Conservation (phyloP, 2,797 vertebrate genomes). For the Macropodus opercularis region DNA sequence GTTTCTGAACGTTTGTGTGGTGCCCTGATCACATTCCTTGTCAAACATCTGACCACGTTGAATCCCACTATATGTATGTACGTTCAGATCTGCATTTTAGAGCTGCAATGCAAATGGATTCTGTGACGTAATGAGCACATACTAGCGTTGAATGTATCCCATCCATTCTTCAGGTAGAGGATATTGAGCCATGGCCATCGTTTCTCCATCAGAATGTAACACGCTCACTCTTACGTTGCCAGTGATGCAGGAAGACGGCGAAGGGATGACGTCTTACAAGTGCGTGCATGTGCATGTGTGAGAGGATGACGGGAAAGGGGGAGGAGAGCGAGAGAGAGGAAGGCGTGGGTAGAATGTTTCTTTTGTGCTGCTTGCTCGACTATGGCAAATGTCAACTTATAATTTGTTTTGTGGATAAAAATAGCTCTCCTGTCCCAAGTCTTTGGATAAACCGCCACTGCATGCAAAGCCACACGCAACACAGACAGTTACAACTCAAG, state of each 20-base stretch:
- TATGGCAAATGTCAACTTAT: slow-evolving; percentile 37
- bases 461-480: slow-evolving; percentile 37
- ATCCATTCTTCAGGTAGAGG: slow-evolving; percentile 79
- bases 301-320: slow-evolving; percentile 25
- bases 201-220: slow-evolving; percentile 76
- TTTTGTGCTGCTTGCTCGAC: slow-evolving; percentile 46
- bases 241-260: slow-evolving; percentile 5
- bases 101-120: slow-evolving; percentile 47
- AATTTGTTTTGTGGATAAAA: slow-evolving; percentile 48
- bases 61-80: slow-evolving; percentile 26
- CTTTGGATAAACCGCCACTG: slow-evolving; percentile 48
- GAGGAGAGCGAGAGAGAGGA: slow-evolving; percentile 19
- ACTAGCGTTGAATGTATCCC: slow-evolving; percentile 77
- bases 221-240: slow-evolving; percentile 23
- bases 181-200: slow-evolving; percentile 78
- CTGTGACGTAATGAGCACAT: slow-evolving; percentile 61
- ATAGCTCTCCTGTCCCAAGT: slow-evolving; percentile 42
- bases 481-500: slow-evolving; percentile 22
- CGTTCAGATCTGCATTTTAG: slow-evolving; percentile 26
- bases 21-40: slow-evolving; percentile 37
- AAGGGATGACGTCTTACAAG: slow-evolving; percentile 15
- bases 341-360: slow-evolving; percentile 23
- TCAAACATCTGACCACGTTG: slow-evolving; percentile 24
- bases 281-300: slow-evolving; percentile 60
- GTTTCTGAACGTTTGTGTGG: slow-evolving; percentile 36